Evolutionary conservation across 2,797 vertebrate genomes (phyloP), one percentile per base, ranked within the genome.

Genomic region (Paratrypauchen microcephalus): DNA sequence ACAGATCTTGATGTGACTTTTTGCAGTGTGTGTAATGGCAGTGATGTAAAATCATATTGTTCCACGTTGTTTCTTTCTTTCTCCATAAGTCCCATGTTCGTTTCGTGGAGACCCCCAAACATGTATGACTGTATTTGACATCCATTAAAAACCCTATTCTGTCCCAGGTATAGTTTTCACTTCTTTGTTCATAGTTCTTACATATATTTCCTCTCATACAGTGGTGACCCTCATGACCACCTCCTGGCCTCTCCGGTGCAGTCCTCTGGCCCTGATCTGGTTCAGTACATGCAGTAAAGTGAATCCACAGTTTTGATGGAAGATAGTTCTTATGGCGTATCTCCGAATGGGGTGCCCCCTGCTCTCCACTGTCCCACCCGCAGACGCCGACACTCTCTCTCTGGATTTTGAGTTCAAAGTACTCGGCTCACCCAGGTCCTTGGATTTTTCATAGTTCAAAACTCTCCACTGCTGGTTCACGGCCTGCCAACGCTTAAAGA

Each of bases 401-500:
- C 88, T 84, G 4, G 80, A 83, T 86, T 95, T 95, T 74, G 87
- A 86, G 88, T 86, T 83, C 75, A 88, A 93, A 73, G 91, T 91
- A 78, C 89, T 41, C 64, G 92, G 91, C 83, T 95, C 94, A 74
- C 91, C 93, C 73, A 92, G 90, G 88, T 96, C 95, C 90, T 95
- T 95, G 16, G 91, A 87, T 86, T 96, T 96, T 75, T 96, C 95
- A 59, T 96, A 96, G 81, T 96, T 96, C 89, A 96, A 89, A 70
- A 96, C 95, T 86, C 95, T 95, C 95, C 95, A 96, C 83, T 95
- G 92, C 82, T 96, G 95, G 89, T 96, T 96, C 78, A 96, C 94
- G 0, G 95, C 95, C 85, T 94, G 95, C 95, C 95, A 96, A 70
- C 95, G 94, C 84, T 95, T 96, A 82, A 95, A 95, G 87, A 96